phyloP scores from a whole-genome alignment of 2,797 vertebrate species.

The Luscinia megarhynchos region DNA sequence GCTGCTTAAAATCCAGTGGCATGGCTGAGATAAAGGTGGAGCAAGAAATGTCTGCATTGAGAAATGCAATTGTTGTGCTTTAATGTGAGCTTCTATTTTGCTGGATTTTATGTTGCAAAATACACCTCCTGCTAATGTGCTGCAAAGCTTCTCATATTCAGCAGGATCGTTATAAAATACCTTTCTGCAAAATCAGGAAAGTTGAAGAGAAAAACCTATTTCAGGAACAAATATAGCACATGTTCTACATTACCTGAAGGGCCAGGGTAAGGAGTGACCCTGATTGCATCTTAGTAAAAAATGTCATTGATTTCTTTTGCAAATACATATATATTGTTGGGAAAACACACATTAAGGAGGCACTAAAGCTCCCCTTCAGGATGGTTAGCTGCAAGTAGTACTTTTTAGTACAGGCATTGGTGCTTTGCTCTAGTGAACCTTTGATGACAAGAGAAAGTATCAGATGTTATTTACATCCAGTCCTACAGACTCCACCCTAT shows the following conservation, averaged over 20 bases:
- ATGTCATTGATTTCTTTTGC: background rate
- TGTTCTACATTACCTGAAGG: constrained; percentile 20
- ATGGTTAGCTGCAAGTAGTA: background rate
- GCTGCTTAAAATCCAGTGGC: background rate
- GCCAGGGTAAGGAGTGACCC: background rate
- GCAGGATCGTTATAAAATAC: background rate
- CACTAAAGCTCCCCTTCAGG: background rate
- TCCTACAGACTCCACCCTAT: background rate
- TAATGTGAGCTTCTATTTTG: background rate
- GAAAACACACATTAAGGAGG: background rate
- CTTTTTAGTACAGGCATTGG: background rate
- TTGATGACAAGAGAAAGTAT: background rate
- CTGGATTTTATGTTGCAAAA: background rate
- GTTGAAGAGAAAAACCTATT: background rate
- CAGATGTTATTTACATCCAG: background rate
- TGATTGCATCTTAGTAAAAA: background rate
- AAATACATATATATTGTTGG: background rate
- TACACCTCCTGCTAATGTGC: background rate
- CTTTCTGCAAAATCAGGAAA: constrained; percentile 25
- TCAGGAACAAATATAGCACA: background rate
- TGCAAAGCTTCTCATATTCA: background rate
- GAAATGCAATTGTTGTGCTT: background rate
- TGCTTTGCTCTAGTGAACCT: background rate
- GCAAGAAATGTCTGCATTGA: background rate
- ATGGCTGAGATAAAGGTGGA: background rate